phyloP scores from a whole-genome alignment of 1,140 invertebrate species.

The Eurosta solidaginis region DNA sequence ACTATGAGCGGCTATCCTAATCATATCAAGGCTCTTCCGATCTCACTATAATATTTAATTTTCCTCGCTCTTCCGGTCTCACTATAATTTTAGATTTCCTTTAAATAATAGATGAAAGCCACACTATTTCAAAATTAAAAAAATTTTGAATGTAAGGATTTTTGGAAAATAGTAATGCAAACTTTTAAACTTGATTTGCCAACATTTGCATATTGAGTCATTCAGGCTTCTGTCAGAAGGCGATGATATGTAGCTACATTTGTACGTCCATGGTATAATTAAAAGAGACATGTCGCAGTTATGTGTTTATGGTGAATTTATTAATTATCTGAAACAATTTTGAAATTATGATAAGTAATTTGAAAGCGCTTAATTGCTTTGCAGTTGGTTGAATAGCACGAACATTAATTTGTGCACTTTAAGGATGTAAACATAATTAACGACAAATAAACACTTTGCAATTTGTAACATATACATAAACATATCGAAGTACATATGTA shows the following conservation, averaged over 20 bases:
- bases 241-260: neutral
- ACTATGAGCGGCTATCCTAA: too few relatives aligned
- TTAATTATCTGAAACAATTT: conserved; percentile 23
- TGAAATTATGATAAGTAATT: conserved; percentile 20
- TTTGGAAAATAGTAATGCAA: too few relatives aligned
- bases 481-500: neutral
- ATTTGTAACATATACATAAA: neutral
- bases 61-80: too few relatives aligned
- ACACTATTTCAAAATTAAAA: too few relatives aligned
- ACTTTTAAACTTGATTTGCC: too few relatives aligned
- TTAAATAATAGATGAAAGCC: too few relatives aligned
- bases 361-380: conserved; percentile 28
- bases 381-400: conserved; percentile 14
- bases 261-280: neutral
- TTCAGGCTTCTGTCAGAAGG: too few relatives aligned
- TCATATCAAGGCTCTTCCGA: too few relatives aligned
- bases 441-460: conserved; percentile 30
- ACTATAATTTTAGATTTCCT: too few relatives aligned
- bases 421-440: conserved; percentile 36
- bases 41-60: too few relatives aligned
- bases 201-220: too few relatives aligned
- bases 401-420: conserved; percentile 31
- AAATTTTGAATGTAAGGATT: too few relatives aligned
- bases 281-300: neutral
- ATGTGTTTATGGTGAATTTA: conserved; percentile 2